Evolutionary conservation across 1,140 invertebrate genomes (phyloP), one percentile per base, ranked within the genome.

Genomic region (Centruroides sculpturatus): DNA sequence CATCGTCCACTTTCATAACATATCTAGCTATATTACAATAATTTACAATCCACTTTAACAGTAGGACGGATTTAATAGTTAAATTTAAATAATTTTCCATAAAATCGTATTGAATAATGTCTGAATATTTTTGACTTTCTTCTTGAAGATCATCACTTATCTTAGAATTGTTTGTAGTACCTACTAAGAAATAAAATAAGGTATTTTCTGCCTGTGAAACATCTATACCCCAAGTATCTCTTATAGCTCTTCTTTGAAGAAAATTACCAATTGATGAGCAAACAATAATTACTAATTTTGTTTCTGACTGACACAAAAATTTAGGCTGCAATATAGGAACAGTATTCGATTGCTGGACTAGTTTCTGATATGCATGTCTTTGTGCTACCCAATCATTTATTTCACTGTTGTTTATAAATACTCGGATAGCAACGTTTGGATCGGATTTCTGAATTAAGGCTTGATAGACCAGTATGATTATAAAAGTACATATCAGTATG

Each of bases 211-310:
- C 13, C 11, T 57, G 47, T 36, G 7, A 34, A 8, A 23, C 51
- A 7, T 34, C 7, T 53, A 5, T 34, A 8, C 87, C 89, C 71
- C 86, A 84, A 3, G 83, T 79, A 64, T 78, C 74, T 49, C 87
- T 66, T 53, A 92, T 87, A 5, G 87, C 85, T 67, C 82, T 82
- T 53, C 89, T 77, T 5, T 85, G 82, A 34, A 80, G 79, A 10
- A 79, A 74, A 71, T 92, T 86, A 5, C 76, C 77, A 8, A 85
- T 85, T 4, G 88, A 85, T 4, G 88, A 89, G 64, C 86, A 88
- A 35, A 93, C 82, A 8, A 41, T 41, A 6, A 41, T 41, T 8
- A 41, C 41, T 8, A 41, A 41, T 6, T 41, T 41, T 5, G 41
- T 41, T 8, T 41, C 41, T 8, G 41, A 41, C 41, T 41, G 41